Evolutionary conservation across 2,797 vertebrate genomes (phyloP).

Genomic region (Smutsia temminckii): DNA sequence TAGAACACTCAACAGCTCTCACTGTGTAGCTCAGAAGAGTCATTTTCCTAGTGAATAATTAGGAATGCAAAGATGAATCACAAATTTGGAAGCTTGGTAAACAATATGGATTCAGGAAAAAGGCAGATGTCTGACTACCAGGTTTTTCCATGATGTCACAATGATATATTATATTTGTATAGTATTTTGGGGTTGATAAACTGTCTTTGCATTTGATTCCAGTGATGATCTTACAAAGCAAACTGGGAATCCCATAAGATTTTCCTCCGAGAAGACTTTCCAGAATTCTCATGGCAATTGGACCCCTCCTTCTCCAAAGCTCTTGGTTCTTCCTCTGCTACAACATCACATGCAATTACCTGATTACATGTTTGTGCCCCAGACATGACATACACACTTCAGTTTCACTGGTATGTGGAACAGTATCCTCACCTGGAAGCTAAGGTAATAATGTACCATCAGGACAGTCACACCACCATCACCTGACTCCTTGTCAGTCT

Average conservation of each 20-base stretch:
- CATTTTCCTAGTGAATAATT: neutral
- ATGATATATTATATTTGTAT: neutral
- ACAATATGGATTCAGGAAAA: neutral
- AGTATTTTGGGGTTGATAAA: neutral
- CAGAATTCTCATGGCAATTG: neutral
- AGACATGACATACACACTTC: rapidly evolving
- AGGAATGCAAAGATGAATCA: neutral
- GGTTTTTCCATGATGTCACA: neutral
- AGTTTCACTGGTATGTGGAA: neutral
- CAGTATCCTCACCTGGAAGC: neutral
- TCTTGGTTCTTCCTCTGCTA: neutral
- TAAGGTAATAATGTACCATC: neutral
- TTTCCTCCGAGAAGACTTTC: neutral
- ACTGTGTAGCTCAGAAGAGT: neutral
- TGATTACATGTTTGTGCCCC: neutral
- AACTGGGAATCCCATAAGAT: neutral
- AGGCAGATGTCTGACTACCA: neutral
- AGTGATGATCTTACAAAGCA: neutral
- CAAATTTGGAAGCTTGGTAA: neutral
- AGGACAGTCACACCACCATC: neutral
- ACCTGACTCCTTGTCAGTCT: neutral
- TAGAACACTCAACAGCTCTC: neutral
- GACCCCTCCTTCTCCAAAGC: neutral
- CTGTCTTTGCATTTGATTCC: neutral
- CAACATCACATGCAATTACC: neutral